Percentiles rank a stretch among this genome's conserved stretches.
phyloP scores from a whole-genome alignment of 1,140 invertebrate genomes.

The Zaprionus africanus region DNA sequence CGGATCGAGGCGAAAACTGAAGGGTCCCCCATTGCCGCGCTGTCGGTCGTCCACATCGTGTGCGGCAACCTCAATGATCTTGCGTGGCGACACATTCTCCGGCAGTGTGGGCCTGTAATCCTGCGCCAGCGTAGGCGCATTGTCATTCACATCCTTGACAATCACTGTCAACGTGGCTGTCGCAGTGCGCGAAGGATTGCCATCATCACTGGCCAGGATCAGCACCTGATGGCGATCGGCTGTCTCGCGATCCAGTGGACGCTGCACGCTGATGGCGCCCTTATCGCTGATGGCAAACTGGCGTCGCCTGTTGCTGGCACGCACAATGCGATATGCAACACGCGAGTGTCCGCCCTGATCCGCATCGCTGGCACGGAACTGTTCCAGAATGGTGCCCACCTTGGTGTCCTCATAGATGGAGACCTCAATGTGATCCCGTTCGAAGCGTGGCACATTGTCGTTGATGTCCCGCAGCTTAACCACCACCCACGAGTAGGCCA shows the following conservation, averaged over 20 bases:
- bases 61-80: slow-evolving; percentile 87
- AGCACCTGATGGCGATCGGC: slow-evolving; percentile 86
- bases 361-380: slow-evolving; percentile 87
- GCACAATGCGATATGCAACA: slow-evolving; percentile 87
- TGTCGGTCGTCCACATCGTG: slow-evolving; percentile 88
- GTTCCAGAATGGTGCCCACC: slow-evolving; percentile 87
- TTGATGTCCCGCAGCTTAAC: slow-evolving; percentile 88
- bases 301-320: slow-evolving; percentile 86
- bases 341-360: slow-evolving; percentile 87
- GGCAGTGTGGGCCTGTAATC: slow-evolving; percentile 88
- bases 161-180: slow-evolving; percentile 88
- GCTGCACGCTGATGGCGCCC: slow-evolving; percentile 87
- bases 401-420: slow-evolving; percentile 88
- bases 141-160: slow-evolving; percentile 90
- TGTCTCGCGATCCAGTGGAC: slow-evolving; percentile 86
- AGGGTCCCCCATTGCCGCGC: slow-evolving; percentile 88
- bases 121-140: slow-evolving; percentile 86
- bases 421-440: slow-evolving; percentile 87
- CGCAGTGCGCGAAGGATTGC: slow-evolving; percentile 87
- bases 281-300: slow-evolving; percentile 87
- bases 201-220: slow-evolving; percentile 88
- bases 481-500: slow-evolving; percentile 88
- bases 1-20: slow-evolving; percentile 87
- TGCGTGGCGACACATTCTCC: slow-evolving; percentile 87
- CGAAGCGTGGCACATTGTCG: slow-evolving; percentile 87